These are phyloP conservation scores for Heloderma charlesbogerti DNA, from an alignment of 2,113 vertebrate genomes.

Conservation along the genomic window DNA sequence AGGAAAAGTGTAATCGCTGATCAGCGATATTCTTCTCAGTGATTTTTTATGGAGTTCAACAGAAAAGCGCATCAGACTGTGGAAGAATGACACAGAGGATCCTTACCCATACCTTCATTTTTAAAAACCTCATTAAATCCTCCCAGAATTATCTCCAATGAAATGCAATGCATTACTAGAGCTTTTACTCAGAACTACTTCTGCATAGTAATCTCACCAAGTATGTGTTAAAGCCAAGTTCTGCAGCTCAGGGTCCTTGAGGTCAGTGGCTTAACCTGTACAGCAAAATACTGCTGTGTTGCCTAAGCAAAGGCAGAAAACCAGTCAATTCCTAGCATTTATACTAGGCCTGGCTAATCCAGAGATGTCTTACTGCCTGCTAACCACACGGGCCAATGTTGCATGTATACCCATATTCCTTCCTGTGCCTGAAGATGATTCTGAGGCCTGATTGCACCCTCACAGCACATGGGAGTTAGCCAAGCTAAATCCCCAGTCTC, in stretches of 20 bases:
- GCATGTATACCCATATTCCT: neutral
- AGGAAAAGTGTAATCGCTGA: neutral
- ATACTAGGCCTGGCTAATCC: neutral
- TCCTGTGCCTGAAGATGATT: neutral
- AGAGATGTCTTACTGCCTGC: neutral
- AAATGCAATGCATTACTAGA: constrained; percentile 28
- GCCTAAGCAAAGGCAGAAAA: neutral
- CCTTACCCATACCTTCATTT: neutral
- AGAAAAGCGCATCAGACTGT: neutral
- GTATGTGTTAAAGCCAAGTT: neutral
- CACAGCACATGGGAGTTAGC: neutral
- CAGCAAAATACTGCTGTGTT: neutral
- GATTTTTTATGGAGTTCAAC: neutral
- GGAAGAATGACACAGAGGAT: neutral
- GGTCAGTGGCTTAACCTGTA: neutral
- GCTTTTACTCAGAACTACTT: constrained; percentile 34
- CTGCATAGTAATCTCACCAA: constrained; percentile 36
- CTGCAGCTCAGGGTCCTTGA: neutral
- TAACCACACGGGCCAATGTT: neutral
- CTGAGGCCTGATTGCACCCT: neutral
- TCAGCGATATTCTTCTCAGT: constrained; percentile 1
- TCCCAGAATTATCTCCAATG: constrained; percentile 32
- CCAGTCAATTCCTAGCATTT: no score
- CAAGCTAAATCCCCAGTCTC: neutral
- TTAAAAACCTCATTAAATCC: neutral